phyloP scores from a whole-genome alignment of 1,140 invertebrate species.

The Caenorhabditis latens region DNA sequence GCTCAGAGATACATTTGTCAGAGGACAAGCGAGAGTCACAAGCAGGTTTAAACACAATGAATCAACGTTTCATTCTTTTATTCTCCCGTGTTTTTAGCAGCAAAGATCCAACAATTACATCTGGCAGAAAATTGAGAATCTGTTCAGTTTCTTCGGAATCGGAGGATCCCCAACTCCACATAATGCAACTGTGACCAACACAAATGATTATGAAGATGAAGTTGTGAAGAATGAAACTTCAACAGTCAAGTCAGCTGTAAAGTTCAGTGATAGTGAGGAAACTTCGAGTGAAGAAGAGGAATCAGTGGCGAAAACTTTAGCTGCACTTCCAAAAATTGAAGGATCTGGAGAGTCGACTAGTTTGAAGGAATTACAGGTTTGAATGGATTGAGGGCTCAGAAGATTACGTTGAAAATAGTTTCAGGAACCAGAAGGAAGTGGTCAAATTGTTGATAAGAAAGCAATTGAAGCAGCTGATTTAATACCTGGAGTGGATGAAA shows the following conservation, averaged over 20 bases:
- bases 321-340: slow-evolving; percentile 30
- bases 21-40: slow-evolving; percentile 39
- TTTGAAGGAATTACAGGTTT: slow-evolving; percentile 18
- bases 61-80: not conserved
- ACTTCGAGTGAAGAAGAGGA: slow-evolving; percentile 38
- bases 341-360: slow-evolving; percentile 8
- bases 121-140: slow-evolving; percentile 46
- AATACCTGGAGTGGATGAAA: slow-evolving; percentile 5
- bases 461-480: slow-evolving; percentile 43
- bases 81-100: not conserved
- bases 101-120: slow-evolving; percentile 47
- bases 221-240: slow-evolving; percentile 39
- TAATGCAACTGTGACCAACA: not conserved
- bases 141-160: slow-evolving; percentile 45
- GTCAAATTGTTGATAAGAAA: slow-evolving; percentile 18
- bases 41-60: slow-evolving; percentile 16
- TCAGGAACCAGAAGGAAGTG: slow-evolving; percentile 44
- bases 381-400: too few species aligned
- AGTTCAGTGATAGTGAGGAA: slow-evolving; percentile 46
- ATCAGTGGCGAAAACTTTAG: slow-evolving; percentile 31
- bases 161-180: slow-evolving; percentile 19
- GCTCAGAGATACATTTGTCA: slow-evolving; percentile 46
- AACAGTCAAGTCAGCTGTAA: not conserved
- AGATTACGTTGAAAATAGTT: not conserved
- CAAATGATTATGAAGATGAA: slow-evolving; percentile 48